Base-by-base conservation (phyloP, 1,140 invertebrate species). In the Drosophila ogumai region DNA sequence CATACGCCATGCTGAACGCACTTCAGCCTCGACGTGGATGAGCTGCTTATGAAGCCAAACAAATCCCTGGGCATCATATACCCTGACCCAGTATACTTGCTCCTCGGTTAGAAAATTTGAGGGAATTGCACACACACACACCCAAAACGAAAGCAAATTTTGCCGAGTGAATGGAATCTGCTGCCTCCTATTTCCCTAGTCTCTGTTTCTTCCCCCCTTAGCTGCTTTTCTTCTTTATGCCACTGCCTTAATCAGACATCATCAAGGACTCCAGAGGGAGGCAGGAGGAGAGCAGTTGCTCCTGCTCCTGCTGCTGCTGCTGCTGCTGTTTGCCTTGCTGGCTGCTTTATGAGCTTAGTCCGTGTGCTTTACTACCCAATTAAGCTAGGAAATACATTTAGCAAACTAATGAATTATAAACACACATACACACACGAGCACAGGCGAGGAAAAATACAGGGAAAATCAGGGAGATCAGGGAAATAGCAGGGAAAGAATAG, bases 391-490 rank as follows among this genome's bases (percentile, higher is more conserved):
- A 84, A 90, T 80, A 88, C 76, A 84, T 88, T 88, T 90, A 84
- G 79, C 74, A 81, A 90, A 80, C 74, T 88, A 79, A 88, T 84
- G 81, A 84, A 82, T 88, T 75, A 90, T 68, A 84, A 90, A 90
- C 77, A 84, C 47, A 73, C 69, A 72, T 55, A 75, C 58, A 47
- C 25, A 41, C 50, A 43, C 25, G 28, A 32, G n/a, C n/a, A n/a
- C 10, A 17, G 49, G n/a, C n/a, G n/a, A 7, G n/a, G 19, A 55
- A 55, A 54, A 55, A 50, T 50, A 7, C 25, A 5, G 38, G 5
- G 7, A 3, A 25, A 55, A 38, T 19, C 3, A n/a, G n/a, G n/a
- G n/a, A n/a, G n/a, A n/a, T n/a, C n/a, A n/a, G n/a, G n/a, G 6
- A 12, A 34, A 44, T n/a, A 36, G 10, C n/a, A 31, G 10, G 12